Conservation (phyloP, 2,888 invertebrate genomes). For the Macaria liturata region DNA sequence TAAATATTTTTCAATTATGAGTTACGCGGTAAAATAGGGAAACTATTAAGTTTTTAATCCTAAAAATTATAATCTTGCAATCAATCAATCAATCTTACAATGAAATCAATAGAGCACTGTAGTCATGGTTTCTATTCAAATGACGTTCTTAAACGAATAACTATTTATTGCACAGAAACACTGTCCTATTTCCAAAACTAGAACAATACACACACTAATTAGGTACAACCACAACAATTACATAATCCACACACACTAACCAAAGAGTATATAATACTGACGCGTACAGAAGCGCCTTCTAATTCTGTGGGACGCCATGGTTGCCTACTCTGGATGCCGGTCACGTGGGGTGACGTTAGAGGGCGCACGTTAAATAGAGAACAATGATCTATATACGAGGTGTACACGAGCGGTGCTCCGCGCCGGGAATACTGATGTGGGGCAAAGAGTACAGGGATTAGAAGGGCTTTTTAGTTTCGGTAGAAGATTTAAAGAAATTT, state of each 20-base stretch:
- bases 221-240: slow-evolving; percentile 16
- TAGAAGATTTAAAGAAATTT: too few relatives aligned
- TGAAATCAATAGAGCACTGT: too few relatives aligned
- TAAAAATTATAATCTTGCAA: too few relatives aligned
- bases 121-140: too few relatives aligned
- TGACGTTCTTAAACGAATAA: too few relatives aligned
- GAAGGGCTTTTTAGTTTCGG: neutral
- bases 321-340: slow-evolving; percentile 49
- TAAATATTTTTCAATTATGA: too few relatives aligned
- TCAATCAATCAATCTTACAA: too few relatives aligned
- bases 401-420: slow-evolving; percentile 72
- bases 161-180: too few relatives aligned
- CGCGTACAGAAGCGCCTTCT: slow-evolving; percentile 41
- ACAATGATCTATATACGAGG: slow-evolving; percentile 82
- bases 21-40: too few relatives aligned
- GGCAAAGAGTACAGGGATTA: slow-evolving; percentile 49
- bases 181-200: too few relatives aligned
- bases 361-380: slow-evolving; percentile 73
- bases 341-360: slow-evolving; percentile 62
- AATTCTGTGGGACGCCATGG: slow-evolving; percentile 46
- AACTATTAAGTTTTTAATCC: too few relatives aligned
- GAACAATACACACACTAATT: neutral
- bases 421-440: slow-evolving; percentile 55
- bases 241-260: slow-evolving; percentile 34
- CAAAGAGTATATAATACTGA: slow-evolving; percentile 34